Percentiles rank a stretch among this genome's conserved stretches.
Conservation (phyloP, 2,888 invertebrate species). For the Torymus tubicola region DNA sequence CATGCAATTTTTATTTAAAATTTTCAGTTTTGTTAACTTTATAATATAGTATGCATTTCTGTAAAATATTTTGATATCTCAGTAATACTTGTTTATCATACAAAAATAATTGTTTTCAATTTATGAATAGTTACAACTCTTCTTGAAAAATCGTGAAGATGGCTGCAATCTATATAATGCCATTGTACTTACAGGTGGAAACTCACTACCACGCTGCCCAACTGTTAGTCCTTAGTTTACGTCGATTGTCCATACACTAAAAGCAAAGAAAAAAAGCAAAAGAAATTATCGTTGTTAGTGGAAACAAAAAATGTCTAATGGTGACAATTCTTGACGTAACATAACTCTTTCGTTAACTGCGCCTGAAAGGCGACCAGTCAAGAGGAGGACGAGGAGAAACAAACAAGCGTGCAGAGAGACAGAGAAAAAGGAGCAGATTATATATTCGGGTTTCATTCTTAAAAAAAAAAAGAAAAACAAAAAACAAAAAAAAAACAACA, state of each 20-base stretch:
- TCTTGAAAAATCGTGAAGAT: slow-evolving; percentile 2
- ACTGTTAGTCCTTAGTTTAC: slow-evolving; percentile 76
- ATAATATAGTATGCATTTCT: too few relatives aligned
- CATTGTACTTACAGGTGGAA: slow-evolving; percentile 70
- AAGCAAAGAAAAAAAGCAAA: slow-evolving; percentile 66
- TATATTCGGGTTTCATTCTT: slow-evolving; percentile 57
- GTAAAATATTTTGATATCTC: too few relatives aligned
- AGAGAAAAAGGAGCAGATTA: slow-evolving; percentile 54
- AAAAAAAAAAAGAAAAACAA: slow-evolving; percentile 44
- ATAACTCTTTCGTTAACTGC: slow-evolving; percentile 69
- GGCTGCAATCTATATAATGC: slow-evolving; percentile 44
- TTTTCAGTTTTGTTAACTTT: too few relatives aligned
- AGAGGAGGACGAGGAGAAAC: slow-evolving; percentile 62
- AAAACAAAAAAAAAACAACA: slow-evolving; percentile 27
- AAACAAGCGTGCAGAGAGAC: slow-evolving; percentile 59
- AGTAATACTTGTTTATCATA: too few relatives aligned
- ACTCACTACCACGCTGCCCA: slow-evolving; percentile 74
- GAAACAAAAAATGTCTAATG: slow-evolving; percentile 68
- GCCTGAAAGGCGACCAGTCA: slow-evolving; percentile 61
- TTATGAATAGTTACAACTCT: neutral
- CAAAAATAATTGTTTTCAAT: too few relatives aligned
- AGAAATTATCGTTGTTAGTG: slow-evolving; percentile 73
- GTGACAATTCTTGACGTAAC: slow-evolving; percentile 70
- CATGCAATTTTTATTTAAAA: too few relatives aligned
- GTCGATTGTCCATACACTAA: slow-evolving; percentile 73